These are phyloP conservation scores for Coreius guichenoti DNA, from an alignment of 2,797 vertebrate species.

Conservation along the genomic window DNA sequence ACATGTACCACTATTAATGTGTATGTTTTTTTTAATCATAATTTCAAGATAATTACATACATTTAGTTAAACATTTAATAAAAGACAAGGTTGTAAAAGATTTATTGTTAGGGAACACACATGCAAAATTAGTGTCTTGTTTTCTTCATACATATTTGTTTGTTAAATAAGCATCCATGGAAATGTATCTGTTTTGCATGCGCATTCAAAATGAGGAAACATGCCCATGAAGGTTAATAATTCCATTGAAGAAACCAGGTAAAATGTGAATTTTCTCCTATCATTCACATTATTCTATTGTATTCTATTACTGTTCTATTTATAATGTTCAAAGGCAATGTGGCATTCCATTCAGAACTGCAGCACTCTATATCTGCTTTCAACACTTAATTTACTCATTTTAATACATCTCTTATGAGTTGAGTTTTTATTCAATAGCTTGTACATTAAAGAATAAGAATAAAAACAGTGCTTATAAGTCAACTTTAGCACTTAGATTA, in stretches of 20 bases:
- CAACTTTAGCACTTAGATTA: not conserved
- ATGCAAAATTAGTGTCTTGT: conserved; percentile 57
- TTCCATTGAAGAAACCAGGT: not conserved
- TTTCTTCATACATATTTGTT: conserved; percentile 57
- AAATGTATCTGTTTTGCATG: conserved; percentile 52
- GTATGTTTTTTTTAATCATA: not conserved
- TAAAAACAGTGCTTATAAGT: not conserved
- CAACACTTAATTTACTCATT: not conserved
- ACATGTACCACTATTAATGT: not conserved
- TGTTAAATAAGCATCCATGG: conserved; percentile 52
- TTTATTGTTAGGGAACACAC: not conserved
- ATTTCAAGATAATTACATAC: not conserved
- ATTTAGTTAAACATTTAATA: not conserved
- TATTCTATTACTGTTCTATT: not conserved
- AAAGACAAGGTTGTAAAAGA: not conserved
- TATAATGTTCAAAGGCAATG: not conserved
- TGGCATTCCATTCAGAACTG: not conserved
- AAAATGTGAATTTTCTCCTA: not conserved
- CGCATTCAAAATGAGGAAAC: conserved; percentile 78
- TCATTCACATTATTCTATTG: not conserved
- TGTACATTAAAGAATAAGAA: not conserved
- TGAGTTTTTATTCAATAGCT: not conserved
- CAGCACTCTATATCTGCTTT: not conserved
- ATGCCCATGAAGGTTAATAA: conserved; percentile 17
- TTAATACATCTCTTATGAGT: not conserved